Evolutionary conservation across 2,797 vertebrate genomes (phyloP), one percentile per base, ranked within the genome.

Genomic region (Tiaroga cobitis): DNA sequence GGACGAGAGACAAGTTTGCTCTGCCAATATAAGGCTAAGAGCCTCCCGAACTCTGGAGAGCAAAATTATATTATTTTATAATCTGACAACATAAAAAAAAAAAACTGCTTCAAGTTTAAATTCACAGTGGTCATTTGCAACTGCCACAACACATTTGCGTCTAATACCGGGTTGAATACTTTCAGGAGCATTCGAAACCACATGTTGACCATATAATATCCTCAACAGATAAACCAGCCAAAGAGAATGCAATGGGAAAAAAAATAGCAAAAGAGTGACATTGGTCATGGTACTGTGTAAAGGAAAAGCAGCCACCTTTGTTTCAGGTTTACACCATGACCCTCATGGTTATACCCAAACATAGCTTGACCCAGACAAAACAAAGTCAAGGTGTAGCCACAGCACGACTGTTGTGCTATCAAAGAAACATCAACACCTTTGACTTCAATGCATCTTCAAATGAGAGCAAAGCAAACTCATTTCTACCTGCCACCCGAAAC

Each of bases 401-500:
- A 37, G 75, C 39, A 41, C 19, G 10, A 39, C 75, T 69, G 63
- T 43, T 56, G n/a, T 79, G 18, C 10, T 51, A 70, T 29, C 74
- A 72, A 54, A 85, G 10, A 81, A 75, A 56, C 46, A 86, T 80
- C 75, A 76, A 83, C 75, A 67, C 32, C 34, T 37, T 51, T 16
- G 79, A 85, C 70, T 86, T 84, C 43, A 77, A 83, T 72, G 77
- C n/a, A 19, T 54, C 15, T 39, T 39, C 2, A 41, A 37, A 24
- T 29, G 32, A 4, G 13, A 87, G 32, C 65, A 18, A 37, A 16
- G 39, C 41, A 59, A 68, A 59, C 49, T 76, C 21, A 26, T 39
- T 19, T 37, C n/a, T 32, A 41, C 29, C 37, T 72, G 61, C 51
- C 37, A 29, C n/a, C 26, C 18, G 21, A 97, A 97, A 83, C 34